Evolutionary conservation across 2,797 vertebrate genomes (phyloP).

Genomic region (Tamandua tetradactyla): DNA sequence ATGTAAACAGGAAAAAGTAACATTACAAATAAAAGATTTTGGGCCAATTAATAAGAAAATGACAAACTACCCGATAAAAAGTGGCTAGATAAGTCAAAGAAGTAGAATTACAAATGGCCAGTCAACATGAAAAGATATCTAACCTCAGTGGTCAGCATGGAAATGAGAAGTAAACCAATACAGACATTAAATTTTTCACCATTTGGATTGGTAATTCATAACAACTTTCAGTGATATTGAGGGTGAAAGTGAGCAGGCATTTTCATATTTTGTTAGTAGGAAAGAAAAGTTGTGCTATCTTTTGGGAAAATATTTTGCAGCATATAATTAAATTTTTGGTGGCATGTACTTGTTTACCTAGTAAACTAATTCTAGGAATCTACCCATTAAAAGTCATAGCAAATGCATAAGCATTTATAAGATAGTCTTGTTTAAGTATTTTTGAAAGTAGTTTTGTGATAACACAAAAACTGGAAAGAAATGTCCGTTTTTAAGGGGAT

Average conservation of each 20-base stretch:
- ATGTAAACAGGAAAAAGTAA: not conserved
- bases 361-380: not conserved
- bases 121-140: not conserved
- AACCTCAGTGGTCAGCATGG: not conserved
- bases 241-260: not conserved
- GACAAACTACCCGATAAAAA: not conserved
- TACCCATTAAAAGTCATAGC: not conserved
- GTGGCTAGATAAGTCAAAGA: not conserved
- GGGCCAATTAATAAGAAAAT: conserved; percentile 39
- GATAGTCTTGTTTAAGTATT: not conserved
- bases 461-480: not conserved
- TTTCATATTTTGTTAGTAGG: not conserved
- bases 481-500: not conserved
- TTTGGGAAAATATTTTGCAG: not conserved
- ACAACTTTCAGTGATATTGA: not conserved
- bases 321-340: not conserved
- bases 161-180: conserved; percentile 37
- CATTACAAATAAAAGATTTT: not conserved
- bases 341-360: not conserved
- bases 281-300: not conserved
- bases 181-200: not conserved
- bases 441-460: not conserved
- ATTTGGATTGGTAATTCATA: not conserved
- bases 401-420: not conserved
- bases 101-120: not conserved